These are phyloP conservation scores for Brachionus paranguensis DNA, from an alignment of 1,140 invertebrate species.

Conservation along the genomic window DNA sequence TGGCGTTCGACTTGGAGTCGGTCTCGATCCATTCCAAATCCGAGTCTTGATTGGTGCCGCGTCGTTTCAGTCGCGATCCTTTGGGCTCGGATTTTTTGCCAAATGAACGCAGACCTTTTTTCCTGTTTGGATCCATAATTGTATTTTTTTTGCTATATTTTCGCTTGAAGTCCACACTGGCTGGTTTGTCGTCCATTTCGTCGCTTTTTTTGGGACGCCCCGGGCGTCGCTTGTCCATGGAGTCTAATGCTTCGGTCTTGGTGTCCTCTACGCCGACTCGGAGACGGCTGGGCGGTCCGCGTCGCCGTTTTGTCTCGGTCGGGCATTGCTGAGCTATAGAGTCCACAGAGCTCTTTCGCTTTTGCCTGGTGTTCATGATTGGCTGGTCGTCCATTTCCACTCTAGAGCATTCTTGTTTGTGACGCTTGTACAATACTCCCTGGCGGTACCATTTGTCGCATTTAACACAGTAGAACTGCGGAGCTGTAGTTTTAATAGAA, in stretches of 20 bases:
- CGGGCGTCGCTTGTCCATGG: background rate
- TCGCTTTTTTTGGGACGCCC: background rate
- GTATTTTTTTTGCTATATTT: background rate
- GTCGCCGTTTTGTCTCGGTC: background rate
- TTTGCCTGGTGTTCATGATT: slow-evolving; percentile 10
- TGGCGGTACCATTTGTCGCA: slow-evolving; percentile 33
- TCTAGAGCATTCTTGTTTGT: slow-evolving; percentile 10
- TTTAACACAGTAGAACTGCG: slow-evolving; percentile 23
- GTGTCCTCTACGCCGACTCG: background rate
- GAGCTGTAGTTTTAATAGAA: background rate
- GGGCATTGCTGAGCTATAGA: background rate
- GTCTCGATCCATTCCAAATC: background rate
- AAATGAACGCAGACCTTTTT: background rate
- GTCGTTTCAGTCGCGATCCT: background rate
- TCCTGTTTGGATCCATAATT: background rate
- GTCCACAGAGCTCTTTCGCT: slow-evolving; percentile 6
- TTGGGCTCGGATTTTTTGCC: background rate
- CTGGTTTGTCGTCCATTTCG: background rate
- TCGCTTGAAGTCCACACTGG: background rate
- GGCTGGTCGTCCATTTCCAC: background rate
- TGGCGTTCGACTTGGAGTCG: background rate
- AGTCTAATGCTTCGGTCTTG: background rate
- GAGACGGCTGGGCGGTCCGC: background rate
- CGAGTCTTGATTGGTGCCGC: background rate
- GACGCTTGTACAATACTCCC: background rate